Evolutionary conservation across 2,797 vertebrate genomes (phyloP), one percentile per base, ranked within the genome.

Genomic region (Heterohyrax brucei): DNA sequence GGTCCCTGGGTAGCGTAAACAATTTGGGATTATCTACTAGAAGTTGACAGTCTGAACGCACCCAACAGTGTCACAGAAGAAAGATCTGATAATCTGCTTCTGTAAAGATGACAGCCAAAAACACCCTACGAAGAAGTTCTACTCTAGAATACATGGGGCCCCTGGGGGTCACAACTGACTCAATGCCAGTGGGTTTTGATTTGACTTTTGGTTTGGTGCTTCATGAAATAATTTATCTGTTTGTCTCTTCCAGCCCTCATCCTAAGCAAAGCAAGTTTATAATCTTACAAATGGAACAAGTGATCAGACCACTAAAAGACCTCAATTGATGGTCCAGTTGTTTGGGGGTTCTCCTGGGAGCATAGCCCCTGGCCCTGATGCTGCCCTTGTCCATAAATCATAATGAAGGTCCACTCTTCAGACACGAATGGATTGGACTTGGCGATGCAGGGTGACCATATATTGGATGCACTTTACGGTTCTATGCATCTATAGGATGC

Each of bases 171-270:
- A 44, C 18, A 73, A 44, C 10, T 21, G 18, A 33, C 70, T 39
- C 33, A 73, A 39, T 39, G 33, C 2, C 70, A 44, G 3, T 19
- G 16, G 14, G n/a, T 70, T 39, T 39, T 39, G 39, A 39, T 39
- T 10, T 70, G 66, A 12, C 33, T 70, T 33, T n/a, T 2, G 16
- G 64, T 70, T 70, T 39, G 19, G 6, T 26, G 13, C 4, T 3
- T 16, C 66, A 39, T 86, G 77, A 96, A 93, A 76, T 73, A 92
- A 92, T 73, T 84, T n/a, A 81, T 76, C 56, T 70, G 21, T 50
- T 78, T 72, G 59, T 48, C 24, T 7, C 12, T n/a, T 56, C 56
- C 79, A 81, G 68, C 9, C 16, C 59, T 44, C 48, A 91, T 73
- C n/a, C 0, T 30, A 78, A 10, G 10, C 19, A 72, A 5, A 92